These are phyloP conservation scores for Leptinotarsa haldemani DNA, from an alignment of 2,888 invertebrate genomes.

Conservation along the genomic window DNA sequence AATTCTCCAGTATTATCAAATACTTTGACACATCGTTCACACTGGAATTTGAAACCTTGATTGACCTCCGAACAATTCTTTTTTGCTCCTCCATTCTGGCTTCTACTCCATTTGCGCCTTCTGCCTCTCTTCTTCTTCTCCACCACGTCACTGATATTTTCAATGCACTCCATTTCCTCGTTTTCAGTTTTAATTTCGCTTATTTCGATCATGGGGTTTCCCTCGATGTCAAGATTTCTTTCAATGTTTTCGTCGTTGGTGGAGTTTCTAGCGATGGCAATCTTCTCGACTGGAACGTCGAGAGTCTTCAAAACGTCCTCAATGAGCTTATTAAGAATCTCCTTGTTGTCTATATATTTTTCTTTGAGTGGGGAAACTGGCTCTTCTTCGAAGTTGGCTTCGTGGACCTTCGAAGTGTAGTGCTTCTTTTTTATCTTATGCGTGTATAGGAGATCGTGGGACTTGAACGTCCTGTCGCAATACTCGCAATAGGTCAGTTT, in stretches of 20 bases:
- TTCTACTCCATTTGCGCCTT: constrained; percentile 60
- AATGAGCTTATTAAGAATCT: constrained; percentile 61
- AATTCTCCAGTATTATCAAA: constrained; percentile 59
- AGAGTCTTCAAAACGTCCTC: constrained; percentile 62
- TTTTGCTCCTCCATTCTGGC: constrained; percentile 49
- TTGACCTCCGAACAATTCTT: constrained; percentile 48
- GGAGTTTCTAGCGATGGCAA: constrained; percentile 15
- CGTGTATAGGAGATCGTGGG: constrained; percentile 69
- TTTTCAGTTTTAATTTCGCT: constrained; percentile 32
- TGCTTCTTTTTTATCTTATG: constrained; percentile 70
- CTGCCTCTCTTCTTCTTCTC: constrained; percentile 51
- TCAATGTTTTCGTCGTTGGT: constrained; percentile 2
- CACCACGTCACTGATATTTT: constrained; percentile 27
- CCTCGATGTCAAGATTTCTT: constrained; percentile 3
- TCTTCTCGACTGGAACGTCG: constrained; percentile 55
- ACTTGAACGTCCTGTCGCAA: constrained; percentile 68
- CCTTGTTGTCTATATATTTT: constrained; percentile 55
- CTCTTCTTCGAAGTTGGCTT: constrained; percentile 32
- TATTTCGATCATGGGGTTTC: constrained; percentile 25
- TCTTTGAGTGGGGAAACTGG: constrained; percentile 26
- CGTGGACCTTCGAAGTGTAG: constrained; percentile 64
- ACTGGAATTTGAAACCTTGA: constrained; percentile 63
- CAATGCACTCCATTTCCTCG: constrained; percentile 1
- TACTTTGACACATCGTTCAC: constrained; percentile 62
- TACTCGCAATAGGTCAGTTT: constrained; percentile 66